A percentile compares a stretch with the other conserved stretches of the same genome.
Conservation (phyloP, 2,888 invertebrate species). For the Meiosimyza platycephala region DNA sequence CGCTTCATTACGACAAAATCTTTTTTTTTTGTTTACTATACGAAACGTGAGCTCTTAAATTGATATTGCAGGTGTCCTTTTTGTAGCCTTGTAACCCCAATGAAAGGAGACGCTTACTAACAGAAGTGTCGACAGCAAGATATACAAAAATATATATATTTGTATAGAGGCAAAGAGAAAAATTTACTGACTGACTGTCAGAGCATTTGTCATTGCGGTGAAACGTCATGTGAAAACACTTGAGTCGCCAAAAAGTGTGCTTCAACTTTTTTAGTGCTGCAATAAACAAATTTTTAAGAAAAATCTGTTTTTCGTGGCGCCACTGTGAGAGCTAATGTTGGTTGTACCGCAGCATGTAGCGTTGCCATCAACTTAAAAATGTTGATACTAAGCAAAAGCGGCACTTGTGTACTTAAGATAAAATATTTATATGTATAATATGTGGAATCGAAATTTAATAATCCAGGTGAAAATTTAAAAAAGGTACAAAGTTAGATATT, state of each 20-base stretch:
- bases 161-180: too few relatives aligned
- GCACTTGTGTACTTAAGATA: too few relatives aligned
- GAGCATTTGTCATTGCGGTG: conserved; percentile 20
- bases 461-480: too few relatives aligned
- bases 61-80: not conserved
- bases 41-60: conserved; percentile 3
- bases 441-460: too few relatives aligned
- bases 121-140: conserved; percentile 1
- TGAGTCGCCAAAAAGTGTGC: conserved; percentile 34
- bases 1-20: not conserved
- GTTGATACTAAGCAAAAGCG: too few relatives aligned
- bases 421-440: too few relatives aligned
- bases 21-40: not conserved
- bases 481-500: too few relatives aligned
- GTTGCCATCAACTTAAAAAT: too few relatives aligned
- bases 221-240: not conserved
- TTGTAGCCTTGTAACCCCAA: not conserved
- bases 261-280: conserved; percentile 35
- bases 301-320: conserved; percentile 2
- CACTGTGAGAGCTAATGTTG: not conserved
- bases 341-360: too few relatives aligned
- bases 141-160: too few relatives aligned
- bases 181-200: not conserved
- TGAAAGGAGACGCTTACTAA: not conserved
- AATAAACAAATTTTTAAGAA: conserved; percentile 37